Conservation (phyloP, 2,113 vertebrate species). For the Verasper variegatus region DNA sequence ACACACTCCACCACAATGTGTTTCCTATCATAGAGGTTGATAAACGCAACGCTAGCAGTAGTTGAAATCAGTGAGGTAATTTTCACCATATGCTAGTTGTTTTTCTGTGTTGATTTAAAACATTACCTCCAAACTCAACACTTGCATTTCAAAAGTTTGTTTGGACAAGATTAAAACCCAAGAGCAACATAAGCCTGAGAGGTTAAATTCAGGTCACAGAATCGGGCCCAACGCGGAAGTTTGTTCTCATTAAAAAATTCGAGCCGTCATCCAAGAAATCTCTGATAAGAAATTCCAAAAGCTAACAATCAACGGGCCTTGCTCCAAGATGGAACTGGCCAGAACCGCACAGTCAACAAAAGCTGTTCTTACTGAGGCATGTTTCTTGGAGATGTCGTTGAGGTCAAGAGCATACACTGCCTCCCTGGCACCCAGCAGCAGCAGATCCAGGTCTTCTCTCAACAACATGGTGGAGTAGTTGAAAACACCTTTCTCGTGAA, state of each 20-base stretch:
- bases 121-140: no score
- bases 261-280: constrained; percentile 1
- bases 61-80: no score
- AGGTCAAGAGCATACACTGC: constrained; percentile 83
- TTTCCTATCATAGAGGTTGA: not conserved
- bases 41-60: not conserved
- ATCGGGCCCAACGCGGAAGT: not conserved
- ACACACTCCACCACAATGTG: not conserved
- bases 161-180: not conserved
- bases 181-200: not conserved
- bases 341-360: not conserved
- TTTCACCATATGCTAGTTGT: not conserved
- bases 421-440: constrained; percentile 83
- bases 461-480: constrained; percentile 84
- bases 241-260: not conserved
- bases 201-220: not conserved
- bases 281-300: constrained; percentile 13
- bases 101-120: not conserved
- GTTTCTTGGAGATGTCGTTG: constrained; percentile 76
- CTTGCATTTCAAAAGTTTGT: not conserved
- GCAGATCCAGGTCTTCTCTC: constrained; percentile 75
- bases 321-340: not conserved
- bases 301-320: not conserved
- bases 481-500: constrained; percentile 73
- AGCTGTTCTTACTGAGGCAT: constrained; percentile 70